Evolutionary conservation across 1,140 invertebrate genomes (phyloP).

Genomic region (Hyphantria cunea): DNA sequence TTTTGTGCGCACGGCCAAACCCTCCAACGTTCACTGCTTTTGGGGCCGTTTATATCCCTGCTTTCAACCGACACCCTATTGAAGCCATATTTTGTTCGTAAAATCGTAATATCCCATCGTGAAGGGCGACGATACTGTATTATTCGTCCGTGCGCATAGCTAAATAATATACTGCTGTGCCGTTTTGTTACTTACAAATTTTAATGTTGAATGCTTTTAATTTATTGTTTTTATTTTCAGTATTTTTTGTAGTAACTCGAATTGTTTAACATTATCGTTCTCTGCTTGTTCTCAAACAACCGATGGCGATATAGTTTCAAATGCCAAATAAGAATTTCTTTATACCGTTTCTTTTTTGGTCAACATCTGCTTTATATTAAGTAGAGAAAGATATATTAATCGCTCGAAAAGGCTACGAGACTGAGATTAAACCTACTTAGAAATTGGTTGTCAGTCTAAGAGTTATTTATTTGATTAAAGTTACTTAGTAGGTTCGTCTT

Average conservation of each 20-base stretch:
- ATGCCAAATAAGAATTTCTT: no score
- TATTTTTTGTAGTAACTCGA: not conserved
- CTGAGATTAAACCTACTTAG: no score
- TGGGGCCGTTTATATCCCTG: constrained; percentile 36
- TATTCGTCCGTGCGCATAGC: constrained; percentile 26
- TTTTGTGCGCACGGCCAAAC: constrained; percentile 50
- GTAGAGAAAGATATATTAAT: no score
- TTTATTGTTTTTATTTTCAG: constrained; percentile 13
- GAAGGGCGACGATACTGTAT: constrained; percentile 31
- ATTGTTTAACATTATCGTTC: not conserved
- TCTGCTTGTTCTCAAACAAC: no score
- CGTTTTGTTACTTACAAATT: constrained; percentile 29
- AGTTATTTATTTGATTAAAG: no score
- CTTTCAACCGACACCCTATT: constrained; percentile 42
- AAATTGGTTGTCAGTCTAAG: no score
- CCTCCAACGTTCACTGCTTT: constrained; percentile 32
- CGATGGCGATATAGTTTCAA: no score
- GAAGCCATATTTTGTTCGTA: constrained; percentile 38
- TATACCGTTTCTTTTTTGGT: no score
- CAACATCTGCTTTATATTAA: no score
- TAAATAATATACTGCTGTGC: constrained; percentile 14
- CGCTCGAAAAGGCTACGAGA: no score
- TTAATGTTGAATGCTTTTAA: constrained; percentile 1
- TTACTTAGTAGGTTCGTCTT: no score
- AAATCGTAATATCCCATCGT: constrained; percentile 22